Conservation (phyloP, 2,113 vertebrate species). For the Atlantisia rogersi region DNA sequence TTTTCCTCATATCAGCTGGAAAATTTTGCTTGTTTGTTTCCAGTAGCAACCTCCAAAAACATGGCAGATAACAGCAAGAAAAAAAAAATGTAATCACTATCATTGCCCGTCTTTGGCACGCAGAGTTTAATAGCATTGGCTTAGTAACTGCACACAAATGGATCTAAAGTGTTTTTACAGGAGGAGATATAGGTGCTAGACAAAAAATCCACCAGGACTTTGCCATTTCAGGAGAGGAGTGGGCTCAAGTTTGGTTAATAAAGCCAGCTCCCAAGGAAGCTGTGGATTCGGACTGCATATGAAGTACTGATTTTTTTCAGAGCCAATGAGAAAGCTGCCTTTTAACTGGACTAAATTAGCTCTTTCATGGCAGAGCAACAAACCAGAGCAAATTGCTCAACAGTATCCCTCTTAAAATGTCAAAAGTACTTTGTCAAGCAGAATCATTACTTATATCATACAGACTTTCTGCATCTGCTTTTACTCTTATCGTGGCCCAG, state of each 20-base stretch:
- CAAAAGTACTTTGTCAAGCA: conserved; percentile 51
- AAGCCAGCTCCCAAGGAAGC: background rate
- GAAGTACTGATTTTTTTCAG: background rate
- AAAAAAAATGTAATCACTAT: background rate
- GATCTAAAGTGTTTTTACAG: background rate
- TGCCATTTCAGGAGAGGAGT: background rate
- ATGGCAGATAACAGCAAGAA: background rate
- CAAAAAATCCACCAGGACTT: background rate
- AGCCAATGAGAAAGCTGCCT: conserved; percentile 1
- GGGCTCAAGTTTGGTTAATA: background rate
- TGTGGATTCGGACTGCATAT: background rate
- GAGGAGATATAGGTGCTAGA: background rate
- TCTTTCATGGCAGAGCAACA: conserved; percentile 40
- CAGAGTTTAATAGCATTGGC: background rate
- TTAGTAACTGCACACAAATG: background rate
- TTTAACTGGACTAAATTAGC: conserved; percentile 30
- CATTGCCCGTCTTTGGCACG: background rate
- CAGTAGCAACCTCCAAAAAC: background rate
- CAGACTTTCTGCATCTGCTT: conserved; percentile 8
- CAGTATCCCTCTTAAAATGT: conserved; percentile 40
- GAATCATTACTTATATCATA: conserved; percentile 48
- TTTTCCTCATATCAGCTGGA: background rate
- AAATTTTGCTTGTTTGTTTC: background rate
- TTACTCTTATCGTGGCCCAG: background rate
- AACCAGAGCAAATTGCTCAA: conserved; percentile 55